Base-by-base conservation (phyloP, 2,888 invertebrate genomes). In the Gastracanthus pulcherrimus region DNA sequence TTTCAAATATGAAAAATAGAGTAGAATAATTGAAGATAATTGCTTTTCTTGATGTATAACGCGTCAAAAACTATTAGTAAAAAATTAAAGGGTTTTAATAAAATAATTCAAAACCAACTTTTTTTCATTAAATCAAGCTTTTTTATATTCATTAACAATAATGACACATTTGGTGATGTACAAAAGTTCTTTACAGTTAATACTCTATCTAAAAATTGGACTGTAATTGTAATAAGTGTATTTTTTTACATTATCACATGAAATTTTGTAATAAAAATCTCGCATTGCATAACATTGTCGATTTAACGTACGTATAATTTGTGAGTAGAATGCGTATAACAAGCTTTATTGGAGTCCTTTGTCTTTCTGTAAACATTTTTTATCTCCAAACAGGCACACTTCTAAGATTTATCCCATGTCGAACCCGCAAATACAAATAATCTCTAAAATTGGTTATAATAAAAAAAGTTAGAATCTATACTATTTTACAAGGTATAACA, bases 201-300 rank as follows among this genome's bases (percentile, higher is more conserved):
- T 76, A 80, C 80, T 83, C 76, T 86, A 83, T 81, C 82, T 85
- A 85, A 83, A 83, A 84, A 83, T 86, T 80, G 84, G 86, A 84
- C 71, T 79, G 86, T 87, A 87, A 86, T 84, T 79, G 86, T 87
- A 86, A 86, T 84, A 86, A 86, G 84, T 84, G 51, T 62, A 77
- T 79, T 84, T 86, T 88, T 88, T 88, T 88, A 88, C 87, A 88
- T 87, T 88, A 88, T 89, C 87, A 89, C 87, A 89, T 87, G 82
- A 86, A 86, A 85, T 88, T 85, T 82, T 82, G 67, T 83, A 84
- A 84, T 86, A 86, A 87, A 88, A 87, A 88, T 84, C 85, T 87
- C 84, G 80, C 72, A 86, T 86, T 85, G 79, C 79, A 81, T 84
- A 87, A 87, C 84, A 83, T 83, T 83, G 74, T 84, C 78, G 51